Evolutionary conservation across 2,888 invertebrate species (phyloP), one percentile per base, ranked within the genome.

Genomic region (Branchinecta sandiegonensis): DNA sequence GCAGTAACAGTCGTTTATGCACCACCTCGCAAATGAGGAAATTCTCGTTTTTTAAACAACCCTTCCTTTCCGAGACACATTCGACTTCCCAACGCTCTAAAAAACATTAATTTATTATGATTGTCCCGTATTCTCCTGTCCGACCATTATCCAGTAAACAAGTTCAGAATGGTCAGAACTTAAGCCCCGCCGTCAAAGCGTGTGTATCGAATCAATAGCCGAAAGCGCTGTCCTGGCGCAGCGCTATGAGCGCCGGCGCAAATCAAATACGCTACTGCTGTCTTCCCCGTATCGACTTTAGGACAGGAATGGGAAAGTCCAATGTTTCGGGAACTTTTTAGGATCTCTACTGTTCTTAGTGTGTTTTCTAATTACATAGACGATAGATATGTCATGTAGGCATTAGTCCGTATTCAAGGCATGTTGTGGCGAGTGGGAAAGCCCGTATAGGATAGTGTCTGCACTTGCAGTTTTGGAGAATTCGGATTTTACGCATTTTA

Each of bases 241-340:
- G 17, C n/a, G 56, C 17, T 56, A 56, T 14, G 37, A 37, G 37
- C 37, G 37, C 37, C 37, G 37, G 37, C 37, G 37, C 37, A 6
- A 37, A 37, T 37, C 37, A 37, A 37, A 37, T 37, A 37, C 37
- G 37, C 56, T 56, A 56, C 56, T 56, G 56, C 56, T 56, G 56
- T 56, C 56, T 56, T 56, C 56, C n/a, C n/a, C 56, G 17, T 56
- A 56, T 56, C 56, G 56, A 56, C 56, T 56, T 56, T 56, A 56
- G 56, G 56, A 56, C 56, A 17, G 56, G 17, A 14, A 56, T 56
- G 56, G 17, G 17, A 17, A 56, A 56, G 56, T 56, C 56, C 56
- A n/a, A 56, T 56, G 56, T 56, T 56, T 56, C 56, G 56, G 56
- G 56, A 56, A 56, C 56, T 56, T 56, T 56, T 56, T 56, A 56